Conservation (phyloP, 2,797 vertebrate species). For the Galaxias olidus region DNA sequence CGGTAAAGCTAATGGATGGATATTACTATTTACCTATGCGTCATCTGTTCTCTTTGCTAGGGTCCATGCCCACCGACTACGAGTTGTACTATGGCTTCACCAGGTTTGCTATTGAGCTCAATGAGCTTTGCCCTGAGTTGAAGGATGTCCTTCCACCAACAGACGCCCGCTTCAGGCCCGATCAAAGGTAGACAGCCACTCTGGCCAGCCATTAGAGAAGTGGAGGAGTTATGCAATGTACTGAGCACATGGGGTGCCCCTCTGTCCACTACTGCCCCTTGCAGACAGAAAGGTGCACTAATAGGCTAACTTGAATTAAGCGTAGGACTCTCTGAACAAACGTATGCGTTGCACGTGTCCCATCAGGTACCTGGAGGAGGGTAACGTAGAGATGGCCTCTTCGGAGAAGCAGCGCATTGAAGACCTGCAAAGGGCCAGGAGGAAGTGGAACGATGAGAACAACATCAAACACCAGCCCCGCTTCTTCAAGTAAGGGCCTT, state of each 20-base stretch:
- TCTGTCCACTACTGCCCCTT: conserved; percentile 20
- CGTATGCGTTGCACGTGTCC: conserved; percentile 2
- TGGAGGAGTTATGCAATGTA: not conserved
- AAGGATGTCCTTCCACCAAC: conserved; percentile 92
- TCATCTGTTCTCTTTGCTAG: conserved; percentile 59
- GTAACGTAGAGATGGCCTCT: conserved; percentile 88
- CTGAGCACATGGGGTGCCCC: not conserved
- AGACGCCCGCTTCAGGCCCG: conserved; percentile 93
- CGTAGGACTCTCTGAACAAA: too few species aligned
- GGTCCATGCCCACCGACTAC: conserved; percentile 96
- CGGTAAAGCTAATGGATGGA: too few species aligned
- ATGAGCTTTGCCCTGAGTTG: conserved; percentile 93
- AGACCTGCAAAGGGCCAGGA: conserved; percentile 88
- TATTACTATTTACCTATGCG: too few species aligned
- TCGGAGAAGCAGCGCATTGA: conserved; percentile 95
- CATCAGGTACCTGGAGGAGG: conserved; percentile 90
- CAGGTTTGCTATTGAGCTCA: conserved; percentile 96
- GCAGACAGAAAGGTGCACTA: not conserved
- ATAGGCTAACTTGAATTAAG: too few species aligned
- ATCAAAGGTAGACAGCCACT: conserved; percentile 85
- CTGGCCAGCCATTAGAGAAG: not conserved
- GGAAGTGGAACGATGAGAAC: conserved; percentile 92
- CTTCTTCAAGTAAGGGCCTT: conserved; percentile 91
- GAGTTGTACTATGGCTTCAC: conserved; percentile 98
- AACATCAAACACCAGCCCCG: conserved; percentile 88